Evolutionary conservation across 1,140 invertebrate genomes (phyloP).

Genomic region (Contarinia nasturtii): DNA sequence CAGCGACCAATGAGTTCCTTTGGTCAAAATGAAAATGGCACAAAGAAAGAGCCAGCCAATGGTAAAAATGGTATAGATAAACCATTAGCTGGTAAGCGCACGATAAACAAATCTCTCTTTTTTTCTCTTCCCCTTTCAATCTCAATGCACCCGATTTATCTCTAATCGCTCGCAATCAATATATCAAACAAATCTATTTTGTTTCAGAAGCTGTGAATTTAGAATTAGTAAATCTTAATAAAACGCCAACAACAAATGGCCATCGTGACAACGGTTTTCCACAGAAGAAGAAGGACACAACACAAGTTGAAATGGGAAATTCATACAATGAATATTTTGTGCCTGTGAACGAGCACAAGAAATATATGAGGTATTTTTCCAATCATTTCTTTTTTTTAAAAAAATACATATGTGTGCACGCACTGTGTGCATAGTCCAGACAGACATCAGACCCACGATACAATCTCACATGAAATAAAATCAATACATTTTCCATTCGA

Average conservation of each 20-base stretch:
- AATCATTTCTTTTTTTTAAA: too few relatives aligned
- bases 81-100: conserved; percentile 2
- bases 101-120: not conserved
- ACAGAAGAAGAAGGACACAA: conserved; percentile 36
- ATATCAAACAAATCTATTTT: not conserved
- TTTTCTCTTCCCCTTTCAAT: not conserved
- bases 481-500: too few relatives aligned
- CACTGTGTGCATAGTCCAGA: not conserved
- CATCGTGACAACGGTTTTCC: conserved; percentile 22
- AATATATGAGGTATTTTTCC: conserved; percentile 52
- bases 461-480: too few relatives aligned
- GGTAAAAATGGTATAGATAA: not conserved
- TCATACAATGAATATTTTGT: conserved; percentile 69
- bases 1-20: conserved; percentile 4
- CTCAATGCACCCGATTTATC: not conserved
- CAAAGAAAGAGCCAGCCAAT: conserved; percentile 1
- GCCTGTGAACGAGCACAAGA: conserved; percentile 63
- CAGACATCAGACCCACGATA: too few relatives aligned
- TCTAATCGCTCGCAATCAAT: not conserved
- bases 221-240: conserved; percentile 50
- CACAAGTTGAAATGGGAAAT: conserved; percentile 49
- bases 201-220: conserved; percentile 52
- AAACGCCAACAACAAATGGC: conserved; percentile 16
- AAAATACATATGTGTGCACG: not conserved
- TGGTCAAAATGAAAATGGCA: conserved; percentile 3